phyloP scores from a whole-genome alignment of 2,113 vertebrate species.

The Perca fluviatilis region DNA sequence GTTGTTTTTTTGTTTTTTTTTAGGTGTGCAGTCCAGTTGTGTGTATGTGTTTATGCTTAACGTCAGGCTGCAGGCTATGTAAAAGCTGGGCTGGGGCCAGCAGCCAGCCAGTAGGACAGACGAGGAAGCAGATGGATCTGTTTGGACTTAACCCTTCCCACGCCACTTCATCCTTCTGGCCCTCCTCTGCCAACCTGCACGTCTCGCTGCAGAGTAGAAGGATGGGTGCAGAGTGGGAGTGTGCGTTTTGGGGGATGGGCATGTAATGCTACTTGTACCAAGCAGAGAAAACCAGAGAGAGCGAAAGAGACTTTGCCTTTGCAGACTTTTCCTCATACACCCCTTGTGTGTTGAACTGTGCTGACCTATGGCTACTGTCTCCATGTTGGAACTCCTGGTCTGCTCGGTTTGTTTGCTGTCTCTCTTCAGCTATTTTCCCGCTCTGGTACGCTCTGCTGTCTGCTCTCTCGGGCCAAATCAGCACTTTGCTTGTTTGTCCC shows the following conservation, averaged over 20 bases:
- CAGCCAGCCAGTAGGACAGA: slow-evolving; percentile 77
- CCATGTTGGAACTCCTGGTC: slow-evolving; percentile 46
- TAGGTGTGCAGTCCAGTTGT: slow-evolving; percentile 45
- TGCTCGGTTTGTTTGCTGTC: slow-evolving; percentile 25
- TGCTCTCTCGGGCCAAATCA: slow-evolving; percentile 54
- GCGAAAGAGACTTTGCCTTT: slow-evolving; percentile 21
- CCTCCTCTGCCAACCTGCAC: slow-evolving; percentile 54
- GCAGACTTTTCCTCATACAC: slow-evolving; percentile 34
- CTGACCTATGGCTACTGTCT: slow-evolving; percentile 60
- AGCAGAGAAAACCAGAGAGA: slow-evolving; percentile 28
- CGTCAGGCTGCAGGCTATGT: slow-evolving; percentile 49
- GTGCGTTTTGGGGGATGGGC: slow-evolving; percentile 36
- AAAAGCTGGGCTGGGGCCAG: slow-evolving; percentile 63
- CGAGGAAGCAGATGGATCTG: slow-evolving; percentile 82
- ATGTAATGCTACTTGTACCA: slow-evolving; percentile 20
- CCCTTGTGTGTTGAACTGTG: slow-evolving; percentile 49
- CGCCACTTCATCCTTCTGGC: slow-evolving; percentile 72
- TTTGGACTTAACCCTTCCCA: slow-evolving; percentile 84
- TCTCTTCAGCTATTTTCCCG: slow-evolving; percentile 19
- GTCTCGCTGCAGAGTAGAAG: slow-evolving; percentile 40
- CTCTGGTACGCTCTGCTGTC: slow-evolving; percentile 45
- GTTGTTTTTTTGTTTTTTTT: slow-evolving; percentile 31
- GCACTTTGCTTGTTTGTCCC: slow-evolving; percentile 67
- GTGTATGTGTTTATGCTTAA: slow-evolving; percentile 48
- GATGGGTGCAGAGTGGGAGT: slow-evolving; percentile 6